Evolutionary conservation across 2,113 vertebrate genomes (phyloP).

Genomic region (Euleptes europaea): DNA sequence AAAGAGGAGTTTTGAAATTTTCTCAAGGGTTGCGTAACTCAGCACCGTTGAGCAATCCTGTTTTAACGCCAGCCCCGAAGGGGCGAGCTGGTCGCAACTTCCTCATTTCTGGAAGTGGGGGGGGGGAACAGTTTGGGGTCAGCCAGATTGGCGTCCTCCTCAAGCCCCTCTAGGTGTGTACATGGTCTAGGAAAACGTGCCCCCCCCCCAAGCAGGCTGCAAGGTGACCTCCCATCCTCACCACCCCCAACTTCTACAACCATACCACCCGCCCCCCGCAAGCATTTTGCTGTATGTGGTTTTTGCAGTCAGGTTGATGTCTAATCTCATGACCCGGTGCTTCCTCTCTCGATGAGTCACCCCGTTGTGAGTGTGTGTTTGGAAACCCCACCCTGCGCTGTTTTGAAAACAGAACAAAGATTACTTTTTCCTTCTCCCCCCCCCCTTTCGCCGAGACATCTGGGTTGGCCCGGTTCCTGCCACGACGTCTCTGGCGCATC

Average conservation of each 20-base stretch:
- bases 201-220: too few species aligned
- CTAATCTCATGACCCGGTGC: background rate
- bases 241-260: too few species aligned
- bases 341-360: constrained; percentile 8
- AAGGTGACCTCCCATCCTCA: too few species aligned
- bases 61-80: background rate
- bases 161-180: background rate
- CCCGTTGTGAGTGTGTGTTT: background rate
- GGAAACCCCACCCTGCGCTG: background rate
- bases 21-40: background rate
- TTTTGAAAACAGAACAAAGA: background rate
- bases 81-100: background rate
- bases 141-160: too few species aligned
- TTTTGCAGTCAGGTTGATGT: background rate
- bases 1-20: background rate
- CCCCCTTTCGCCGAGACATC: background rate
- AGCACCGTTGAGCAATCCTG: background rate
- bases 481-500: background rate
- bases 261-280: background rate
- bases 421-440: background rate
- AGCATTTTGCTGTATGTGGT: background rate
- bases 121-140: too few species aligned
- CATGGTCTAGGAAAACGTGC: too few species aligned
- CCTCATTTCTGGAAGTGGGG: background rate
- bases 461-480: background rate